Evolutionary conservation across 2,888 invertebrate genomes (phyloP), one percentile per base, ranked within the genome.

Genomic region (Digitonthophagus gazella): DNA sequence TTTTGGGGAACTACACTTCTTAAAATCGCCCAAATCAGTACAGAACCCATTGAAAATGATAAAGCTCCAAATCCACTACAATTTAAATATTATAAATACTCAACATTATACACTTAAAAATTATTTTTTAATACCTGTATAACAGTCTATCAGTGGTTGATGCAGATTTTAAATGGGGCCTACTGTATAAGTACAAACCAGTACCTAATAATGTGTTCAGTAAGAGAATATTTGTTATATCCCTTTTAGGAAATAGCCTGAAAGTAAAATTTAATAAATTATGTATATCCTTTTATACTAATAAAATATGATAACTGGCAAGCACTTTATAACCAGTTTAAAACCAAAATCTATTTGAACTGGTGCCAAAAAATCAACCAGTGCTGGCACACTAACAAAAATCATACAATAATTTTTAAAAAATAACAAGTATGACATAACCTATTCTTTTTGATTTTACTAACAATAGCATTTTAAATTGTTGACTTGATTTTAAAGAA

Each of bases 11-110:
- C 84, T 54, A 93, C 85, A 74, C 92, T 92, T 78, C 95, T 89
- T 56, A 93, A 83, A 54, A 96, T 90, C 5, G 96, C 96, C 93
- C 96, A 96, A 72, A 92, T 84, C 69, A 97, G 86, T 63, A 96
- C 92, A 0, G 96, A 95, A 11, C 97, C 96, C 79, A 97, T 89
- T 73, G 94, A 94, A 86, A 96, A 93, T 16, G 96, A 86, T 6
- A 93, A 86, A 58, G 94, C 90, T 66, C 93, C 93, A 70, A 91
- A 85, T 57, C 82, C 81, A 81, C 88, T 87, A 76, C 69, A 81
- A 82, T 72, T 70, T 57, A 14, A 15, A 61, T 8, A 15, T 14
- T 67, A 44, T 8, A 56, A 55, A 58, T 15, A 11, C 14, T 22
- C 18, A 14, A 18, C 44, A 15, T 65, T 28, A 15, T 14, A 4